Percentiles rank a stretch among this genome's conserved stretches.
Evolutionary conservation across 2,113 vertebrate species (phyloP).

Genomic region (Corapipo altera): DNA sequence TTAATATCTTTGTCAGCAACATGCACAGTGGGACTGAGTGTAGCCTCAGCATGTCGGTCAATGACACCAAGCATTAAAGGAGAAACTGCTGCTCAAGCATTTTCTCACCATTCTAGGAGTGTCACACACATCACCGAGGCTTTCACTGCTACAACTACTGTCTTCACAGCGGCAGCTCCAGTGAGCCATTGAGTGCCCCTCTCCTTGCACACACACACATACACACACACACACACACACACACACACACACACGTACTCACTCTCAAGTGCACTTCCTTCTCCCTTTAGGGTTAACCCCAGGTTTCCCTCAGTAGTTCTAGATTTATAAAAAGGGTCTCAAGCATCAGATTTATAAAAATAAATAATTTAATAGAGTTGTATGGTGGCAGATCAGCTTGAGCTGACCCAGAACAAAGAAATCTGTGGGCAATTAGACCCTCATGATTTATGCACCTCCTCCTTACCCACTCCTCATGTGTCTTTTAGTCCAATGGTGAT

Average conservation of each 20-base stretch:
- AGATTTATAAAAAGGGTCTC: not conserved
- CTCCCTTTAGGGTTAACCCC: not conserved
- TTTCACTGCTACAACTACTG: not conserved
- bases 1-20: not conserved
- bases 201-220: not conserved
- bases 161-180: not conserved
- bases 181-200: not conserved
- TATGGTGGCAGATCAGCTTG: accelerated
- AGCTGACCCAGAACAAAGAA: not conserved
- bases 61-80: not conserved
- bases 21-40: not conserved
- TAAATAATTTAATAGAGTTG: not conserved
- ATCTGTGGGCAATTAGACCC: not conserved
- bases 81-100: not conserved
- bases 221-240: too few relatives aligned
- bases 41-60: not conserved
- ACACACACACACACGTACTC: not conserved
- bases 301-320: not conserved
- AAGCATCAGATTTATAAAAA: not conserved
- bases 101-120: not conserved
- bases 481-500: not conserved
- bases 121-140: not conserved
- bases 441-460: not conserved
- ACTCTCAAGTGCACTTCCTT: not conserved
- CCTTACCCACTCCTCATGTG: accelerated